phyloP scores from a whole-genome alignment of 2,888 invertebrate genomes.

The Hypsopygia costalis region DNA sequence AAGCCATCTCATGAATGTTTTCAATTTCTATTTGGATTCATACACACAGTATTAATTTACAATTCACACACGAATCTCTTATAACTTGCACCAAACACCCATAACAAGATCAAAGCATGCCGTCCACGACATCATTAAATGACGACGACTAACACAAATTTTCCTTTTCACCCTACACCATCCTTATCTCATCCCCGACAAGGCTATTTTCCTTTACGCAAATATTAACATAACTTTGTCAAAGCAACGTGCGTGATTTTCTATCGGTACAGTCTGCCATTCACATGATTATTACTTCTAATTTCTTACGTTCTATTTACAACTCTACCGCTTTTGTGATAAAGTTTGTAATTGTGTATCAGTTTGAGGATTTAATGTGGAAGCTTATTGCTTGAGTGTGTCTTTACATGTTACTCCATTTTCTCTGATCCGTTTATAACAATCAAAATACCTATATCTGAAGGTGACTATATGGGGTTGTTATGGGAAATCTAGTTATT shows the following conservation, averaged over 20 bases:
- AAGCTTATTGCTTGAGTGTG: background rate
- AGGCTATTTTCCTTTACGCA: constrained; percentile 19
- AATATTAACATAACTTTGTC: constrained; percentile 17
- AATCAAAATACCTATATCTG: background rate
- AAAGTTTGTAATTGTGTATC: background rate
- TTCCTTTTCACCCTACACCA: background rate
- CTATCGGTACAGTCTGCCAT: constrained; percentile 33
- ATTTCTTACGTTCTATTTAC: background rate
- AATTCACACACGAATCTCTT: too few relatives aligned
- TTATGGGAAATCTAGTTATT: too few relatives aligned
- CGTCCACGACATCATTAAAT: constrained; percentile 65
- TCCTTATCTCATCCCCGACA: constrained; percentile 4
- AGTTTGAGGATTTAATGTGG: background rate
- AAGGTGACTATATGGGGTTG: too few relatives aligned
- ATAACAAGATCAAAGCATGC: constrained; percentile 59
- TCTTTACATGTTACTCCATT: background rate
- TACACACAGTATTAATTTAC: too few relatives aligned
- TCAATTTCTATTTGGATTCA: too few relatives aligned
- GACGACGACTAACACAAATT: constrained; percentile 33
- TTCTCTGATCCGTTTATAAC: background rate
- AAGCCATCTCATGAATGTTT: too few relatives aligned
- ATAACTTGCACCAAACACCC: constrained; percentile 30
- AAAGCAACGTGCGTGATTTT: constrained; percentile 40
- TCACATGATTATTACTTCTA: constrained; percentile 4
- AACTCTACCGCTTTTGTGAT: background rate